Conservation (phyloP, 2,797 vertebrate species). For the Tamandua tetradactyla region DNA sequence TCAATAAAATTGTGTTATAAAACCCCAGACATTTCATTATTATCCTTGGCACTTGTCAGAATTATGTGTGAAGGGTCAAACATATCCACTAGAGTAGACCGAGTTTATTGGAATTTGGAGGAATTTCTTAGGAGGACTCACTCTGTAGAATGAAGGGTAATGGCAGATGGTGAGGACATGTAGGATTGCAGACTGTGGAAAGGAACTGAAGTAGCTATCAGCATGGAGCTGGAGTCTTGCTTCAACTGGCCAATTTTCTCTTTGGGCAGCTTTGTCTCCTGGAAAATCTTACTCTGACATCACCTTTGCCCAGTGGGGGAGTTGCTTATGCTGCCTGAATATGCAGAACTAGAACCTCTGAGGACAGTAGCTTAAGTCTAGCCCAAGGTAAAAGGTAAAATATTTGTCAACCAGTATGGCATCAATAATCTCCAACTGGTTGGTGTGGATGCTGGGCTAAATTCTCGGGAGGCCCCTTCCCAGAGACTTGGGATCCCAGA, state of each 20-base stretch:
- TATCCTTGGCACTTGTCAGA: neutral
- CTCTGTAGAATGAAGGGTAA: neutral
- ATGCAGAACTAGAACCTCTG: neutral
- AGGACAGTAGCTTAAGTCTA: neutral
- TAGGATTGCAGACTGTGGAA: constrained; percentile 43
- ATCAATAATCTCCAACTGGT: neutral
- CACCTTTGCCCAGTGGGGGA: neutral
- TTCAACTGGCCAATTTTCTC: neutral
- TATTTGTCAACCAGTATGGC: neutral
- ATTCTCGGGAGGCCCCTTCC: neutral
- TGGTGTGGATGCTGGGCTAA: neutral
- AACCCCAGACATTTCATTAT: neutral
- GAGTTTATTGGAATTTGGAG: constrained; percentile 60
- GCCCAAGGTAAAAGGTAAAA: neutral
- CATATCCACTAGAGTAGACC: neutral
- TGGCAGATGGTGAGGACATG: constrained; percentile 47
- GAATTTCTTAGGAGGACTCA: neutral
- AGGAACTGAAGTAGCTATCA: constrained; percentile 64
- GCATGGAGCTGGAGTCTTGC: neutral
- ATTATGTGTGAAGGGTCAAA: constrained; percentile 34
- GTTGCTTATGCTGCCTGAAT: neutral
- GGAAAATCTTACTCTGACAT: neutral
- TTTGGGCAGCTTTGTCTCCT: constrained; percentile 55
- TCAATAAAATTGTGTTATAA: too few species aligned
- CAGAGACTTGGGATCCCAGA: neutral